A percentile compares a stretch with the other conserved stretches of the same genome.
Conservation (phyloP, 2,797 vertebrate genomes). For the Sebastes kiyomatsui region DNA sequence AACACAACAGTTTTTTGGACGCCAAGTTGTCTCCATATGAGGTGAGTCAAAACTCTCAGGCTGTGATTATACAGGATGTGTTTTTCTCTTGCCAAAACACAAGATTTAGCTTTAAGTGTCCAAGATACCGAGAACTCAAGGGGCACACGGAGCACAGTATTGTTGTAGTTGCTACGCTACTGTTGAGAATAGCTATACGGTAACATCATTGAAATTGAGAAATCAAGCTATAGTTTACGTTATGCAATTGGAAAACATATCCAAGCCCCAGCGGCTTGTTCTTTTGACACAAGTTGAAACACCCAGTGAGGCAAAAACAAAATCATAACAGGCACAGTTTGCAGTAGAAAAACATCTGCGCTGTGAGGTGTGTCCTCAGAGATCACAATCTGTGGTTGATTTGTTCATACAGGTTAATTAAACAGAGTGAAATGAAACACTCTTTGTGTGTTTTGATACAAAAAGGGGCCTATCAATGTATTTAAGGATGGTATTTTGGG, state of each 20-base stretch:
- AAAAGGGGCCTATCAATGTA: neutral
- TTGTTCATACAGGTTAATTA: neutral
- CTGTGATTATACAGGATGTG: constrained; percentile 5
- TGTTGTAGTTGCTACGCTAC: constrained; percentile 18
- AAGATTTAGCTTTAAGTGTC: constrained; percentile 24
- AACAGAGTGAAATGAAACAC: neutral
- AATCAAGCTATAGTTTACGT: neutral
- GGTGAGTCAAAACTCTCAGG: constrained; percentile 16
- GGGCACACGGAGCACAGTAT: neutral
- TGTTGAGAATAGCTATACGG: neutral
- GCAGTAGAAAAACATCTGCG: neutral
- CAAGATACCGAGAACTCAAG: constrained; percentile 1
- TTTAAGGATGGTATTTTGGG: constrained; percentile 1
- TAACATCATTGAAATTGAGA: constrained; percentile 15
- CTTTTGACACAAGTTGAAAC: neutral
- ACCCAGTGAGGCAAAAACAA: neutral
- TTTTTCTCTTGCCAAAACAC: constrained; percentile 19
- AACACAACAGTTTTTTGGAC: neutral
- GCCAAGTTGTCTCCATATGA: constrained; percentile 17
- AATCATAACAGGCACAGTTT: neutral
- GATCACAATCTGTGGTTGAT: neutral
- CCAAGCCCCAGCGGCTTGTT: neutral
- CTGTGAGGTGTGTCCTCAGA: constrained; percentile 1
- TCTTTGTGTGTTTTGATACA: neutral
- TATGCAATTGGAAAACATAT: constrained; percentile 6